Evolutionary conservation across 2,113 vertebrate species (phyloP).

Genomic region (Lepisosteus osseus): DNA sequence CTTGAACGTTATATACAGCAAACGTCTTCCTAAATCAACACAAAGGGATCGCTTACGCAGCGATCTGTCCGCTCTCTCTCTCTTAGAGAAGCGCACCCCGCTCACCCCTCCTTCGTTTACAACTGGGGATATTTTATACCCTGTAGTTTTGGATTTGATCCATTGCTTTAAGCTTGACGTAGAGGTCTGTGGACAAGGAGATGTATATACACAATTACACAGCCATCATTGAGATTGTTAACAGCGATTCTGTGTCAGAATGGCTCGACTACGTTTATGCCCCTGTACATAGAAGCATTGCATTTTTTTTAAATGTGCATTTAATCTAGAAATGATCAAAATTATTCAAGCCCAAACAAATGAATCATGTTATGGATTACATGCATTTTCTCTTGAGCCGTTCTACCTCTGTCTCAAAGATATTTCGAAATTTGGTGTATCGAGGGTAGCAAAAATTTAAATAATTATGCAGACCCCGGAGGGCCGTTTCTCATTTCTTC

Average conservation of each 20-base stretch:
- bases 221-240: slow-evolving; percentile 61
- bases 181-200: slow-evolving; percentile 59
- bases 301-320: slow-evolving; percentile 8
- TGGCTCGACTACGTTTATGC: slow-evolving; percentile 42
- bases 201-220: slow-evolving; percentile 54
- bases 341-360: no score
- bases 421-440: no score
- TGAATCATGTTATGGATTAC: no score
- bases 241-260: slow-evolving; percentile 52
- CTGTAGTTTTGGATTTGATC: slow-evolving; percentile 69
- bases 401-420: no score
- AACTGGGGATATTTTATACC: slow-evolving; percentile 56
- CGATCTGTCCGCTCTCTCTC: slow-evolving; percentile 55
- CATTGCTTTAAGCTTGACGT: slow-evolving; percentile 64
- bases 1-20: slow-evolving; percentile 83
- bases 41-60: slow-evolving; percentile 77
- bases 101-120: slow-evolving; percentile 48
- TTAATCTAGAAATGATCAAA: slow-evolving; percentile 28
- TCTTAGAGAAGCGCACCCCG: no score
- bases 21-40: slow-evolving; percentile 88
- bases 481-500: no score
- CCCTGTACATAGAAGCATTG: slow-evolving; percentile 29
- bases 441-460: no score
- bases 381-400: no score
- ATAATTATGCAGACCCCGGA: no score